Conservation (phyloP, 2,797 vertebrate genomes). For the Phyllotis vaccarum region DNA sequence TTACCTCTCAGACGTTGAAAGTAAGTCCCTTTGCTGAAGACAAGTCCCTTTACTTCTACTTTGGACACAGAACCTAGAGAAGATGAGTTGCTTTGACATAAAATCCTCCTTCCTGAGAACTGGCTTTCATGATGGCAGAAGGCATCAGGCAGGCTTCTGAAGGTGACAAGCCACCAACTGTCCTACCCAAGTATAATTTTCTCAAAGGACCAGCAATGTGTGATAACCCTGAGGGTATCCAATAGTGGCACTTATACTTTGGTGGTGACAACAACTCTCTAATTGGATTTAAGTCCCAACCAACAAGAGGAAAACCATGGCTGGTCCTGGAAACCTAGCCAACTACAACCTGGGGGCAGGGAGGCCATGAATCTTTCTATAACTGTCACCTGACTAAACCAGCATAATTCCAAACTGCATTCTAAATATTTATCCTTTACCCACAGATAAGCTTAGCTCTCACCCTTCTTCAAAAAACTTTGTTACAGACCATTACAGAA, state of each 20-base stretch:
- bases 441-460: background rate
- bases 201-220: background rate
- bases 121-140: background rate
- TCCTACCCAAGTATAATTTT: background rate
- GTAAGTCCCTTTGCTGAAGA: background rate
- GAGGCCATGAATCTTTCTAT: background rate
- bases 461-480: background rate
- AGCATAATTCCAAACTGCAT: background rate
- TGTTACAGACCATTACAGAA: background rate
- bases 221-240: background rate
- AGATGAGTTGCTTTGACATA: background rate
- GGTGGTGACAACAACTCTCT: background rate
- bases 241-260: background rate
- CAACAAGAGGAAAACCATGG: background rate
- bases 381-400: background rate
- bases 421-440: background rate
- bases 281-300: too few relatives aligned
- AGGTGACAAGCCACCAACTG: background rate
- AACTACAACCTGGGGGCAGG: background rate
- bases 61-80: background rate
- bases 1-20: background rate
- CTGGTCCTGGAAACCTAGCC: background rate
- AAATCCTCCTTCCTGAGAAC: background rate
- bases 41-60: too few relatives aligned
- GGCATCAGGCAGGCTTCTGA: background rate